These are phyloP conservation scores for Okamejei kenojei DNA, from an alignment of 2,797 vertebrate species.

Conservation along the genomic window DNA sequence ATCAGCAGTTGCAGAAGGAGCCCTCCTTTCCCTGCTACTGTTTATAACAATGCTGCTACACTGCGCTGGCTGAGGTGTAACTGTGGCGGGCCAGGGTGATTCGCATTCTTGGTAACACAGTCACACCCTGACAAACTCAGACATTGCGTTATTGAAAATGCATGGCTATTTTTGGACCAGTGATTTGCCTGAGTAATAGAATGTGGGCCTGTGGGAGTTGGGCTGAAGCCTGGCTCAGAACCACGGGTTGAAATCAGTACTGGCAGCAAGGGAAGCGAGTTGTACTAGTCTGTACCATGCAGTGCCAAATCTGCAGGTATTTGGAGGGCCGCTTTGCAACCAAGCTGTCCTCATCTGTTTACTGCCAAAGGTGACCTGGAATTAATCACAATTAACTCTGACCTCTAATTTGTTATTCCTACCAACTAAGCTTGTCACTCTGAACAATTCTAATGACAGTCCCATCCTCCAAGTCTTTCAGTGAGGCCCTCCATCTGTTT, in stretches of 20 bases:
- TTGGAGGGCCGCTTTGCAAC: neutral
- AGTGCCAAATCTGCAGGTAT: neutral
- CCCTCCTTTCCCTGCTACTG: neutral
- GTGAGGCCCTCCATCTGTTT: no score
- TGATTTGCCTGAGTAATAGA: neutral
- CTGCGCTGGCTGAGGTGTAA: neutral
- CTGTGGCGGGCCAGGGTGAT: neutral
- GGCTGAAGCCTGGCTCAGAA: neutral
- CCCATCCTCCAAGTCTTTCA: no score
- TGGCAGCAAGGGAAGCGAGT: neutral
- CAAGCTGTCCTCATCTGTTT: neutral
- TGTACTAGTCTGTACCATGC: neutral
- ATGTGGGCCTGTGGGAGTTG: neutral
- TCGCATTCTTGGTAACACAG: neutral
- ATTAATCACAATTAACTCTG: neutral
- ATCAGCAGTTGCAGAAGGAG: neutral
- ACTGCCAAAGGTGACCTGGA: neutral
- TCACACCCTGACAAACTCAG: constrained; percentile 7
- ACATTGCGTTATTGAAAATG: neutral
- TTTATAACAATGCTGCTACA: neutral
- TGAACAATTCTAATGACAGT: neutral
- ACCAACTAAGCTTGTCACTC: neutral
- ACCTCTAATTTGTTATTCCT: neutral
- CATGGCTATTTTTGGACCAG: constrained; percentile 6
- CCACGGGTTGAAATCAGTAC: no score